These are phyloP conservation scores for Candoia aspera DNA, from an alignment of 2,113 vertebrate species.

Conservation along the genomic window DNA sequence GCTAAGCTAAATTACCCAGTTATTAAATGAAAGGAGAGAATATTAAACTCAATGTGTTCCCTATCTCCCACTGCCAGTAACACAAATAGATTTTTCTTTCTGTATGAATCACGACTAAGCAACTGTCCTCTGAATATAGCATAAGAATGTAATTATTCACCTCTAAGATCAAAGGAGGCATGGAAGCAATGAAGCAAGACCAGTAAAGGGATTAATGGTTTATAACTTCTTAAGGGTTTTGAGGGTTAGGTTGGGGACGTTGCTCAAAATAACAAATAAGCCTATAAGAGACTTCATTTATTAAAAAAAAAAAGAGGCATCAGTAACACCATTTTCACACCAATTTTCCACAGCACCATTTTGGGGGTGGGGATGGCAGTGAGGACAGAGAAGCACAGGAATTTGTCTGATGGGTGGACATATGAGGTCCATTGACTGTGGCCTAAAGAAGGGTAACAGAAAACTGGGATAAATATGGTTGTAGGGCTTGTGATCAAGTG, in stretches of 20 bases:
- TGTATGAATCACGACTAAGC: not conserved
- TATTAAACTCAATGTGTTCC: not conserved
- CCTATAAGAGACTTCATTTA: not conserved
- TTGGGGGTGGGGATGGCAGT: not conserved
- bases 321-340: no score
- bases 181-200: not conserved
- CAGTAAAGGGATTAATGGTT: not conserved
- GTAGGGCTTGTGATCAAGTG: not conserved
- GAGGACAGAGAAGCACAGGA: no score
- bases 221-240: not conserved
- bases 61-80: not conserved
- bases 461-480: not conserved
- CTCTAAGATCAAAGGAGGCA: not conserved
- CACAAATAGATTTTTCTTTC: not conserved
- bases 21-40: not conserved
- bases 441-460: not conserved
- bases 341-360: no score
- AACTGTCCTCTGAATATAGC: not conserved
- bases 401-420: no score
- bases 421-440: not conserved
- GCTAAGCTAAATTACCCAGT: not conserved
- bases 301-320: not conserved
- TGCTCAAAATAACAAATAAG: not conserved
- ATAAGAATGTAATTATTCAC: no score
- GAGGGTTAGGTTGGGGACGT: not conserved